Evolutionary conservation across 2,113 vertebrate genomes (phyloP), one percentile per base, ranked within the genome.

Genomic region (Psilopsiagon aurifrons): DNA sequence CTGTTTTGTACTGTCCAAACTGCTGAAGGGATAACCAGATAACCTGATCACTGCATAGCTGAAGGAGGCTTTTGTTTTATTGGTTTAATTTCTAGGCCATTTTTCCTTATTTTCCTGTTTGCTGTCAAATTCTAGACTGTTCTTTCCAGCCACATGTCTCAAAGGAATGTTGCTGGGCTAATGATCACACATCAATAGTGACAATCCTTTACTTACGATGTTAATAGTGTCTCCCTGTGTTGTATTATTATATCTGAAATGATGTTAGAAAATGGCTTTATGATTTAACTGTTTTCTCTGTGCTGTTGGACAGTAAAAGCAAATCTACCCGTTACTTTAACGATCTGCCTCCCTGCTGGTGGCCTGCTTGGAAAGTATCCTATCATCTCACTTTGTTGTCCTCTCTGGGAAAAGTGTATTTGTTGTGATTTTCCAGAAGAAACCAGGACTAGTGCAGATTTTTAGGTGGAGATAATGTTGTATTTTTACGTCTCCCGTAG

Each of bases 131-230:
- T 91, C 43, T 86, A 75, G 82, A 62, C 77, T 92, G 67, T 91
- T 79, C 57, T 95, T 94, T 95, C 49, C 66, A 84, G 8, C 59
- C 82, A 24, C 20, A 2, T 62, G 70, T 88, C 94, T 90, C 93
- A 91, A 74, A 95, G 93, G 84, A 93, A 14, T 19, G 11, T 83
- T 95, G 17, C 31, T 85, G 54, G 89, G 31, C 20, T 91, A 55
- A 82, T 77, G 51, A 64, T 49, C 5, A 7, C 67, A 76, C 86
- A 91, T 91, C 70, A 90, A 3, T 66, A 90, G 54, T 97, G 94
- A 88, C 89, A 95, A 54, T 83, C 87, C 91, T 94, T 97, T 97
- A 92, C 78, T 95, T 96, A 89, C 8, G 49, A 24, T 87, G 54
- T 94, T 96, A 92, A 90, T 93, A 95, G 92, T 95, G 87, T 92